Evolutionary conservation across 30 jellyfish, hydroid and myxozoan genomes (phyloP), one percentile per base, ranked within the genome.

Genomic region (Turritopsis dohrnii): DNA sequence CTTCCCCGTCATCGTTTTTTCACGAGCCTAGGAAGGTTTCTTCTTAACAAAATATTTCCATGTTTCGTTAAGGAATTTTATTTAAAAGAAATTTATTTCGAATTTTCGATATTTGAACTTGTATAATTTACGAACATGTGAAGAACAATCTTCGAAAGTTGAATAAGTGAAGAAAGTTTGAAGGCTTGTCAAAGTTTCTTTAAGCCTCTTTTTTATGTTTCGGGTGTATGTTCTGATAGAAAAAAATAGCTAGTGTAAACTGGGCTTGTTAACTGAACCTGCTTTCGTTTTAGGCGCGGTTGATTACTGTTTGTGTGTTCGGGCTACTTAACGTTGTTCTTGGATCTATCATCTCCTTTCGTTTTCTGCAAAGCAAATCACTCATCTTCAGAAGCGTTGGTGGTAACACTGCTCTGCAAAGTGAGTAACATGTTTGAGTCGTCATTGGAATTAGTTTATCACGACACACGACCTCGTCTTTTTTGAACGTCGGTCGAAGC

Each of bases 351-450:
- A 94, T 89, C 22, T 95, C 96, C 18, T 54, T 60, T 79, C 84
- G 84, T 26, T 89, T 81, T 84, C 84, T 84, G 30, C 89, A 90
- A 24, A 89, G 97, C 8, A 84, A 87, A 27, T 81, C 79, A 22
- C 88, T 94, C 22, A 94, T 89, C 66, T 84, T 89, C 69, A 74
- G 94, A 54, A 79, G 92, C 21, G 99, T 89, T 79, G 99, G 99
- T 19, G 95, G 85, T 25, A 89, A 89, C 77, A 52, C 95, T 19
- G 84, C 53, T 8, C 74, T 94, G 83, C 99, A 94, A 81, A 76
- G 99, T 94, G 71, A 30, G 95, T 72, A 1, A 19, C n/a, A n/a
- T n/a, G 26, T 1, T 18, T 21, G 22, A 27, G 26, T 71, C 23
- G 26, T 8, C 1, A 28, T 28, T 18, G 22, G 16, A 1, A 79